phyloP scores from a whole-genome alignment of 2,888 invertebrate genomes.

The Sisyra nigra region DNA sequence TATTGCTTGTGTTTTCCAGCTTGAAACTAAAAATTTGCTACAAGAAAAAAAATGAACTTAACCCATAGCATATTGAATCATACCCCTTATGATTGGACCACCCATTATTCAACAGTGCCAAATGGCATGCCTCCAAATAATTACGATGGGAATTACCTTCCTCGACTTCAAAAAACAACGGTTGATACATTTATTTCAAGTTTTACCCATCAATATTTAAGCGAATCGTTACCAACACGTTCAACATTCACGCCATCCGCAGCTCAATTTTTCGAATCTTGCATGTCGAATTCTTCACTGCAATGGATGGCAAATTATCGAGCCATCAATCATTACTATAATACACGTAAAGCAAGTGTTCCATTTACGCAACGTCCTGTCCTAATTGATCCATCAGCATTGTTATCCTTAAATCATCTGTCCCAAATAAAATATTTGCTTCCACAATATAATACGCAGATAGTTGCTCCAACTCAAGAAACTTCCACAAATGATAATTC shows the following conservation, averaged over 20 bases:
- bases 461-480: neutral
- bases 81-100: no score
- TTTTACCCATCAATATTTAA: neutral
- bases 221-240: neutral
- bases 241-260: no score
- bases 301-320: slow-evolving; percentile 1
- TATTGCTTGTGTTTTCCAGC: no score
- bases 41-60: no score
- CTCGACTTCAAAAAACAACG: neutral
- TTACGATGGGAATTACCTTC: no score
- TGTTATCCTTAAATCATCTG: neutral
- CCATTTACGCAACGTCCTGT: neutral
- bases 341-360: neutral
- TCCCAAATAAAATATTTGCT: neutral
- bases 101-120: no score
- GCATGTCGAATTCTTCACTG: neutral
- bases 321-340: slow-evolving; percentile 1
- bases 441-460: neutral
- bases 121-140: no score
- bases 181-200: neutral
- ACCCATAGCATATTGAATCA: no score
- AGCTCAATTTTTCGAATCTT: neutral
- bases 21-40: no score
- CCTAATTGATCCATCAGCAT: neutral
- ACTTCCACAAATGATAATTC: neutral